Evolutionary conservation across 2,113 vertebrate species (phyloP).

Genomic region (Cathartes aura): DNA sequence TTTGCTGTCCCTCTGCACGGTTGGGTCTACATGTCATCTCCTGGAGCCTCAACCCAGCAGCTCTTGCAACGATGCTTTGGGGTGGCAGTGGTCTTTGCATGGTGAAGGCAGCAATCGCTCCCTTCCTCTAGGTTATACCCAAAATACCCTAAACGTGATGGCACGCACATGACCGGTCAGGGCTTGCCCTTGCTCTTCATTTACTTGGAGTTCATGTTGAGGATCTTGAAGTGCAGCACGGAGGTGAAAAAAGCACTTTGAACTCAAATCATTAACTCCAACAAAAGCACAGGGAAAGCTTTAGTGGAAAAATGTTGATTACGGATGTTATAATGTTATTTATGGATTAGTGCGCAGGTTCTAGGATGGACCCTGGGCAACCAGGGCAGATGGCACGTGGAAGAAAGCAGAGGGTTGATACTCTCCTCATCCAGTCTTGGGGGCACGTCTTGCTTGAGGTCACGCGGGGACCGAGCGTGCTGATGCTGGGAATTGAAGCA

Average conservation of each 20-base stretch:
- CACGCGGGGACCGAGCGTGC: rapidly evolving
- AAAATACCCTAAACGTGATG: background rate
- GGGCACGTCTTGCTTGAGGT: rapidly evolving
- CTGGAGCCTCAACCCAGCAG: background rate
- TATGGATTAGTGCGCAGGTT: background rate
- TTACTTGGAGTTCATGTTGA: background rate
- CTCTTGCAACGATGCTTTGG: background rate
- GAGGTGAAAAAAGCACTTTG: background rate
- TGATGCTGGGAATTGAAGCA: rapidly evolving
- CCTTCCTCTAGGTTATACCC: background rate
- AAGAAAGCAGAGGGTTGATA: background rate
- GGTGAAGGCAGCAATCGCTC: background rate
- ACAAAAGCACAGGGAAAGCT: background rate
- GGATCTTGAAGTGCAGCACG: rapidly evolving
- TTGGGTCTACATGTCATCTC: background rate
- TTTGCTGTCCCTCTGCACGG: background rate
- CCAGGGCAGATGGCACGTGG: background rate
- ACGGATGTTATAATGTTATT: background rate
- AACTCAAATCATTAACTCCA: background rate
- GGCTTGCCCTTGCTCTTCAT: background rate
- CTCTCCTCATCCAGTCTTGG: rapidly evolving
- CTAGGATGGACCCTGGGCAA: background rate
- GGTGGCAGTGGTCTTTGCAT: background rate
- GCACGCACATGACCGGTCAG: rapidly evolving
- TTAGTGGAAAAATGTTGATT: background rate